Evolutionary conservation across 2,888 invertebrate species (phyloP), one percentile per base, ranked within the genome.

Genomic region (Gymnoscelis rufifasciata): DNA sequence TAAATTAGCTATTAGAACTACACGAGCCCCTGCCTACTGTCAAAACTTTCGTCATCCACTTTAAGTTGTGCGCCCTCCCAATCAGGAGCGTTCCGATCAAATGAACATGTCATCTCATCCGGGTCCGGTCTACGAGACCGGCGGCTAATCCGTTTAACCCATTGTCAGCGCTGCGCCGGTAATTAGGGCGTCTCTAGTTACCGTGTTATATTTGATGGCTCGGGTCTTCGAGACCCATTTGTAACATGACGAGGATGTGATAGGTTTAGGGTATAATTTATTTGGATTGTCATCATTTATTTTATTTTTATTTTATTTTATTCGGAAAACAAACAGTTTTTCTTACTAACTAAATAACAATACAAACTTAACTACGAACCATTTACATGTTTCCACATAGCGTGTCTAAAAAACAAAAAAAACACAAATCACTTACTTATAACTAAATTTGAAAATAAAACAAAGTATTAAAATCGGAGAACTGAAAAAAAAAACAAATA

Each of bases 41-140:
- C 38, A 35, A 50, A 35, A 50, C 35, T 42, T 45, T 42, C 35
- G 45, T 43, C 42, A 29, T 43, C 30, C 33, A 26, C 35, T 47
- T 26, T 35, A 39, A 44, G 35, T 43, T 27, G 15, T 28, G 29
- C 43, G 44, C 46, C 37, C 36, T 49, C 36, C 37, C 52, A 52
- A 49, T 48, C 44, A 44, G 49, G 27, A 39, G 38, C 39, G 37
- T 52, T 53, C 47, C 46, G 51, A 48, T 55, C 48, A 55, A 57
- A 55, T 57, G 57, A 57, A 53, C 57, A 55, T 44, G 51, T 57
- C 49, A 53, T 53, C 53, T 53, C 47, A 44, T 47, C 54, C 43
- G 51, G 37, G 31, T 27, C 42, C 3, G 33, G 37, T 42, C 33
- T 24, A 38, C 42, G 40, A 36, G 12, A 8, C 10, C 36, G 47